Conservation (phyloP, 2,888 invertebrate genomes). For the Griposia aprilina region DNA sequence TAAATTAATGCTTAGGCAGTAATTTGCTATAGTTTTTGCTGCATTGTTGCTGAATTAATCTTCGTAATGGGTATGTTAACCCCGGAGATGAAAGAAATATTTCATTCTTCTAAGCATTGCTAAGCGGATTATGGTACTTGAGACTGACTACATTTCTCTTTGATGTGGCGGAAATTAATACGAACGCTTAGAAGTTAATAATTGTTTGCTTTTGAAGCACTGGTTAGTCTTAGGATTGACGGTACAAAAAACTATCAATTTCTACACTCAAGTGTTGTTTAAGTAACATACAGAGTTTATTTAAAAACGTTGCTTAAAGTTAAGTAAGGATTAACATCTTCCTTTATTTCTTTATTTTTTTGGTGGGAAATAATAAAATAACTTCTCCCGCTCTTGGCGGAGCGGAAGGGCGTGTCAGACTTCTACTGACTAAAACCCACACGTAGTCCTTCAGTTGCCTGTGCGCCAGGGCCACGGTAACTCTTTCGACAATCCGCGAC, state of each 20-base stretch:
- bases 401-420: too few relatives aligned
- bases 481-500: too few relatives aligned
- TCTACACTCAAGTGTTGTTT: not conserved
- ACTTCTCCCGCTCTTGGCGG: too few relatives aligned
- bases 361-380: too few relatives aligned
- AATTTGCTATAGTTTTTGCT: slow-evolving; percentile 82
- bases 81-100: slow-evolving; percentile 66
- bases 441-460: too few relatives aligned
- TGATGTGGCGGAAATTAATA: slow-evolving; percentile 55
- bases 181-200: slow-evolving; percentile 33
- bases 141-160: slow-evolving; percentile 46
- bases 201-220: slow-evolving; percentile 32
- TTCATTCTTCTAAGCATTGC: slow-evolving; percentile 57
- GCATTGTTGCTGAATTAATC: slow-evolving; percentile 74
- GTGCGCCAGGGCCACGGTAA: too few relatives aligned
- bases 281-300: not conserved
- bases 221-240: slow-evolving; percentile 13
- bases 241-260: slow-evolving; percentile 17
- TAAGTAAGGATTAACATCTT: not conserved
- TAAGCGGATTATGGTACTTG: slow-evolving; percentile 64
- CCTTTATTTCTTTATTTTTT: too few relatives aligned
- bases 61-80: slow-evolving; percentile 74
- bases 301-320: not conserved
- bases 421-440: too few relatives aligned
- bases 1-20: slow-evolving; percentile 82